Conservation (phyloP, 2,888 invertebrate species). For the Clostera curtula region DNA sequence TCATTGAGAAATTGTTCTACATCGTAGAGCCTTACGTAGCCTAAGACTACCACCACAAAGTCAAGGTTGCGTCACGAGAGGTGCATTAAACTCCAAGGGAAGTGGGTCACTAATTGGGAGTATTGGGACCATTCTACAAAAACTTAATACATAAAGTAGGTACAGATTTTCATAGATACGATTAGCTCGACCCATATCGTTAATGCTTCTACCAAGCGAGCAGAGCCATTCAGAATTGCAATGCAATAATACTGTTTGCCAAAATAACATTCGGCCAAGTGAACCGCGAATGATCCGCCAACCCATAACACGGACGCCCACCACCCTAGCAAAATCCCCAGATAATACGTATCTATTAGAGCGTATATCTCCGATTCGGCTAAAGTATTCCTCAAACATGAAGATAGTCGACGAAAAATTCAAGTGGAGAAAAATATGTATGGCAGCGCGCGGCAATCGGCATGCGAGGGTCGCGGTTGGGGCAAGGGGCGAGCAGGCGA, state of each 20-base stretch:
- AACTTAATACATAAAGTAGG: too few species aligned
- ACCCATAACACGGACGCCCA: conserved; percentile 44
- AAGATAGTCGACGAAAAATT: conserved; percentile 73
- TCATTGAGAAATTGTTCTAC: too few species aligned
- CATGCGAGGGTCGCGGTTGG: conserved; percentile 47
- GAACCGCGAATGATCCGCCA: conserved; percentile 33
- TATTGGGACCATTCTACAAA: too few species aligned
- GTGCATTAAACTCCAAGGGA: too few species aligned
- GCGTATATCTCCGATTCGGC: conserved; percentile 69
- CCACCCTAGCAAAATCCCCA: conserved; percentile 51
- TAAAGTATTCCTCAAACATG: conserved; percentile 72
- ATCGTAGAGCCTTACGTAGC: too few species aligned
- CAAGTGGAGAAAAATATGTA: conserved; percentile 72
- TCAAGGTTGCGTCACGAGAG: too few species aligned
- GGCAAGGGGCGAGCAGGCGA: conserved; percentile 34
- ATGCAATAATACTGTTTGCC: conserved; percentile 44
- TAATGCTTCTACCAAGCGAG: conserved; percentile 14
- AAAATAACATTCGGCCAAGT: conserved; percentile 41
- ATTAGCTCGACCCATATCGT: conserved; percentile 13
- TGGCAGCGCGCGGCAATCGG: conserved; percentile 56
- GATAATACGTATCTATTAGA: conserved; percentile 71
- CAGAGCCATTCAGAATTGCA: conserved; percentile 26
- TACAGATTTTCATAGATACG: too few species aligned
- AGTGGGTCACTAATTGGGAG: too few species aligned
- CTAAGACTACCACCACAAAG: too few species aligned